A percentile compares a stretch with the other conserved stretches of the same genome.
Evolutionary conservation across 2,797 vertebrate species (phyloP).

Genomic region (Lithobates pipiens): DNA sequence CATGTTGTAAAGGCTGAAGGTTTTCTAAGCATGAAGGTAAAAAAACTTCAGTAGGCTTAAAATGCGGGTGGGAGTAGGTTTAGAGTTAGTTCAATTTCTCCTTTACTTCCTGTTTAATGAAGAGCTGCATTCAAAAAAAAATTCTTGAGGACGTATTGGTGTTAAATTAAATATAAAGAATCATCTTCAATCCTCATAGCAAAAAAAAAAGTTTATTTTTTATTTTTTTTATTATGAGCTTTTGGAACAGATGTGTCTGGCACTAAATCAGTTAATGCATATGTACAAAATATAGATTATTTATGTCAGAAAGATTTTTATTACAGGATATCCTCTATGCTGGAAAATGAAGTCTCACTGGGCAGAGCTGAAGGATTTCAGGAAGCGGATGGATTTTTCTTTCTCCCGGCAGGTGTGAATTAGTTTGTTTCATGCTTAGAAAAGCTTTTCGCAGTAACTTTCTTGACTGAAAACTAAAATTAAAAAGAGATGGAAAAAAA

Average conservation of each 20-base stretch:
- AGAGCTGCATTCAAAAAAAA: too few species aligned
- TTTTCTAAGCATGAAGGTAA: too few species aligned
- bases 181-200: too few species aligned
- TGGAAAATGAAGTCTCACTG: slow-evolving; percentile 56
- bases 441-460: slow-evolving; percentile 21
- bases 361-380: slow-evolving; percentile 49
- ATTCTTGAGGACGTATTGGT: too few species aligned
- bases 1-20: too few species aligned
- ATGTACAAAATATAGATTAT: slow-evolving; percentile 53
- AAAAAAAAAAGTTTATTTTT: too few species aligned
- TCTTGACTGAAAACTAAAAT: neutral
- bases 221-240: neutral
- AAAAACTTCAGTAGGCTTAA: too few species aligned
- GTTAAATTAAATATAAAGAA: too few species aligned
- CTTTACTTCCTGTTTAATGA: too few species aligned
- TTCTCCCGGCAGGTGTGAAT: slow-evolving; percentile 56
- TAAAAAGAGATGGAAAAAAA: neutral
- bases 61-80: too few species aligned
- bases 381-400: slow-evolving; percentile 56
- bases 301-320: slow-evolving; percentile 55
- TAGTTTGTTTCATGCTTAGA: slow-evolving; percentile 40
- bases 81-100: too few species aligned
- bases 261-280: slow-evolving; percentile 27
- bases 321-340: slow-evolving; percentile 53
- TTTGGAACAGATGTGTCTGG: neutral